These are phyloP conservation scores for Leptinotarsa haldemani DNA, from an alignment of 2,888 invertebrate species.

Conservation along the genomic window DNA sequence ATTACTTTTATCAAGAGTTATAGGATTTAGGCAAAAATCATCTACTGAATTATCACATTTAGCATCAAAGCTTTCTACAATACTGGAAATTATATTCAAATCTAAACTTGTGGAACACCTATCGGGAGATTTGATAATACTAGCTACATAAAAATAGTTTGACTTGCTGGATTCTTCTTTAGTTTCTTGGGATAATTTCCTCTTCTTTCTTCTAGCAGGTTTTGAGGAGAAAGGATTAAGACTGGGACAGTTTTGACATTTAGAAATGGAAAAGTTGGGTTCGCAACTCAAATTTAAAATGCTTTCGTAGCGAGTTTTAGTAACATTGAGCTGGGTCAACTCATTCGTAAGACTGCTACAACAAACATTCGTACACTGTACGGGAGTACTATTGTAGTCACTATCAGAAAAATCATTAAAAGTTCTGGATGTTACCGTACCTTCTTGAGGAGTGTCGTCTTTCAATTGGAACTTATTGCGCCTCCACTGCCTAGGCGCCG, in stretches of 20 bases:
- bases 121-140: slow-evolving; percentile 15
- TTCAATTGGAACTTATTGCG: slow-evolving; percentile 21
- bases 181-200: slow-evolving; percentile 3
- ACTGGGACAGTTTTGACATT: slow-evolving; percentile 15
- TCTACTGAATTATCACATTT: slow-evolving; percentile 14
- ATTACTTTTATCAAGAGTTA: slow-evolving; percentile 7
- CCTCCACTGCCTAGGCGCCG: slow-evolving; percentile 19
- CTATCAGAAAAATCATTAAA: slow-evolving; percentile 26
- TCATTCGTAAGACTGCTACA: slow-evolving; percentile 20
- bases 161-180: slow-evolving; percentile 4
- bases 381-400: slow-evolving; percentile 23
- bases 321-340: slow-evolving; percentile 25
- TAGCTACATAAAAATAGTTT: slow-evolving; percentile 11
- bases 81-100: slow-evolving; percentile 28
- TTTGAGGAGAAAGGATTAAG: slow-evolving; percentile 28
- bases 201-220: slow-evolving; percentile 13
- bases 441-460: slow-evolving; percentile 20
- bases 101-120: slow-evolving; percentile 21
- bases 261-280: slow-evolving; percentile 13
- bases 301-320: slow-evolving; percentile 13
- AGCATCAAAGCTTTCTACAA: slow-evolving; percentile 31
- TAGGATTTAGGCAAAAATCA: slow-evolving; percentile 2
- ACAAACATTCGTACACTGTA: slow-evolving; percentile 31
- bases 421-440: slow-evolving; percentile 22
- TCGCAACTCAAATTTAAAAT: slow-evolving; percentile 18